Evolutionary conservation across 2,797 vertebrate species (phyloP), one percentile per base, ranked within the genome.

Genomic region (Macroramphosus scolopax): DNA sequence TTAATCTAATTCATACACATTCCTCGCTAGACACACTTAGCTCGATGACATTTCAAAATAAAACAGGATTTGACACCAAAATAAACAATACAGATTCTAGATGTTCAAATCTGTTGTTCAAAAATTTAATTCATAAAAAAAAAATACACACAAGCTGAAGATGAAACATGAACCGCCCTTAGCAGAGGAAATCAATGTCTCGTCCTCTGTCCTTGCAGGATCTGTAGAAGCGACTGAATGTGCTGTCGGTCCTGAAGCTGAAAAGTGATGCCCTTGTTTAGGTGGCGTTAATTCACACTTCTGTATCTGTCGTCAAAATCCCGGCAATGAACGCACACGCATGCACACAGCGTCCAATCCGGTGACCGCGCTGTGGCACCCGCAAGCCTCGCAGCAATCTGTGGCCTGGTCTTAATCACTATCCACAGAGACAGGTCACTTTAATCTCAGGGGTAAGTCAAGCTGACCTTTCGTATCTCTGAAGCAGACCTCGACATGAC

Each of bases 401-500:
- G 59, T 32, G 51, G 20, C 6, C 38, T 48, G 44, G 49, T 74
- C 65, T 75, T 68, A 62, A 76, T 71, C 61, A 55, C 26, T 47
- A 16, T 50, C 32, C 49, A 40, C 50, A 38, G 15, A 68, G 45
- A 57, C 22, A 31, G 68, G 68, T 76, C 69, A 64, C 64, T 68
- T 71, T 61, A 76, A 79, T 81, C 74, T 78, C 66, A 31, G 63
- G 7, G 59, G 66, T 63, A 54, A 65, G 60, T 68, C 67, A 41
- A 12, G 1, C 22, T 72, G 66, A 78, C 74, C 76, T 78, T 70
- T 72, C 24, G 51, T 53, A 70, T 71, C 61, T 48, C 34, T 44
- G 58, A 54, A 17, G 16, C 53, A 45, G 55, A 77, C 78, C 68
- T 70, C 51, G 26, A 11, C 1, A 8, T 63, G 72, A 81, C 75